These are phyloP conservation scores for Polyploca ridens DNA, from an alignment of 2,888 invertebrate species.

Conservation along the genomic window DNA sequence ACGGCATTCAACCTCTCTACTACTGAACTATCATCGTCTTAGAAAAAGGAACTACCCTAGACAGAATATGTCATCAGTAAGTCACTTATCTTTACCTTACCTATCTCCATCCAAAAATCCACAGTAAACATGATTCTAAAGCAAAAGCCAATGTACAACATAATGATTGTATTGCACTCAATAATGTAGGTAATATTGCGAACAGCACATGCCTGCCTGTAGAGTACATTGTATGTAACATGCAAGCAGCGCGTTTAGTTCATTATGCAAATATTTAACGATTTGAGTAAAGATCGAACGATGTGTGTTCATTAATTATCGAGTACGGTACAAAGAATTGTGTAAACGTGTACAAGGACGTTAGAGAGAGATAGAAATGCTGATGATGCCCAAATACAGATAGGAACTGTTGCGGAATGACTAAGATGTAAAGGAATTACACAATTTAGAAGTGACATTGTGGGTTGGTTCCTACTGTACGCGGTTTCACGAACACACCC, in stretches of 20 bases:
- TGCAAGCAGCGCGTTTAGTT: neutral
- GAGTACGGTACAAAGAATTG: conserved; percentile 21
- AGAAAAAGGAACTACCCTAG: no score
- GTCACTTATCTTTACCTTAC: no score
- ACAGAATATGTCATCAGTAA: no score
- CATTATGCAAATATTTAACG: conserved; percentile 28
- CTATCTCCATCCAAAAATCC: no score
- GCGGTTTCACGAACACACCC: no score
- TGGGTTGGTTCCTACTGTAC: no score
- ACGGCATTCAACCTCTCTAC: no score
- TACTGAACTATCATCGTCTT: no score
- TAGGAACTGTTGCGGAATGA: neutral
- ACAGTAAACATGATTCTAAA: no score
- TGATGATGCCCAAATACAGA: neutral
- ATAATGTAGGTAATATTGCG: neutral
- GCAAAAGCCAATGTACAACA: no score
- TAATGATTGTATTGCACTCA: neutral
- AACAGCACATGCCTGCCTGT: neutral
- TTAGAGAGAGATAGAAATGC: conserved; percentile 9
- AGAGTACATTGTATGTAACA: conserved; percentile 23
- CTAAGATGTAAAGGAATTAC: neutral
- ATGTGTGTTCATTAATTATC: conserved; percentile 43
- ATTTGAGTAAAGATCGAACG: conserved; percentile 33
- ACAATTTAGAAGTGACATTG: neutral
- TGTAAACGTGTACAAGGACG: conserved; percentile 31